Conservation (phyloP, 1,140 invertebrate species). For the Oryctes rhinoceros region DNA sequence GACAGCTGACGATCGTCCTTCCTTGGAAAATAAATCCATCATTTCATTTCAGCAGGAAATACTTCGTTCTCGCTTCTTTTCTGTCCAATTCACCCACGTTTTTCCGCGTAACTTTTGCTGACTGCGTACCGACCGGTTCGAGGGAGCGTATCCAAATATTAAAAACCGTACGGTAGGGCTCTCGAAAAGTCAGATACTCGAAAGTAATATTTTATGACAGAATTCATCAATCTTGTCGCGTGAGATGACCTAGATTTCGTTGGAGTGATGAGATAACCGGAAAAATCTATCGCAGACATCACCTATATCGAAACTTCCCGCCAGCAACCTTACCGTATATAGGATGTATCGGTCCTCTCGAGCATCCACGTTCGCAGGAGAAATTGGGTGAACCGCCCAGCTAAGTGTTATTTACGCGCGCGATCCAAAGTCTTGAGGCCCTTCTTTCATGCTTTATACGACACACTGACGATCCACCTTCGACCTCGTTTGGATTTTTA, state of each 20-base stretch:
- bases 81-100: not conserved
- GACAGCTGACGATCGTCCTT: not conserved
- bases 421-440: not conserved
- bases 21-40: not conserved
- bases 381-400: not conserved
- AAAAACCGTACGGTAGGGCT: not conserved
- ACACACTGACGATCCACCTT: not conserved
- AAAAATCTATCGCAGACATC: constrained; percentile 13
- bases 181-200: constrained; percentile 16
- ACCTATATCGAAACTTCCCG: not conserved
- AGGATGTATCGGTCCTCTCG: not conserved
- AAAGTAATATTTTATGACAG: constrained; percentile 14
- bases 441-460: not conserved
- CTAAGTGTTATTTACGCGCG: not conserved
- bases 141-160: constrained; percentile 1
- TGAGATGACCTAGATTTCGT: not conserved
- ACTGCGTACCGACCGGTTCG: not conserved
- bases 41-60: not conserved
- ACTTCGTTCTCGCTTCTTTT: not conserved
- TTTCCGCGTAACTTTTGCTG: not conserved
- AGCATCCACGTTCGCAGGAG: not conserved
- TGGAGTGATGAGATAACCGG: not conserved
- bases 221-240: constrained; percentile 21
- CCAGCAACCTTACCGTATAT: not conserved
- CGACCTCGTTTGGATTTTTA: not conserved